phyloP scores from a whole-genome alignment of 2,888 invertebrate genomes.

The Notocelia uddmanniana region DNA sequence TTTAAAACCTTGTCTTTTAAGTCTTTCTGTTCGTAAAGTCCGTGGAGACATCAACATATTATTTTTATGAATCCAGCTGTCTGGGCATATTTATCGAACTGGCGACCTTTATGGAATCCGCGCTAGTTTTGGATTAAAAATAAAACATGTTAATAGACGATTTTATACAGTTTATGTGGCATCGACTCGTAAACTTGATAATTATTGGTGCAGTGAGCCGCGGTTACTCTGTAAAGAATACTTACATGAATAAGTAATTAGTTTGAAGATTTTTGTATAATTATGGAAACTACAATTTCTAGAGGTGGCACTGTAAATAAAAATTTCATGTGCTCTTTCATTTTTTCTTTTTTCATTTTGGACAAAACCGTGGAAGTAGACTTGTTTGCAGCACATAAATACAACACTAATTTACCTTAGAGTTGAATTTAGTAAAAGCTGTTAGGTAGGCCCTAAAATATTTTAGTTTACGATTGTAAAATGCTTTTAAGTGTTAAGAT shows the following conservation, averaged over 20 bases:
- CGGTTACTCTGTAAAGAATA: conserved; percentile 14
- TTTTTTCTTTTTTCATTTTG: too few species aligned
- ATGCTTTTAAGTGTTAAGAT: too few species aligned
- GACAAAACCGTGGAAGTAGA: too few species aligned
- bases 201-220: conserved; percentile 4
- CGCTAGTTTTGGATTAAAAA: conserved; percentile 39
- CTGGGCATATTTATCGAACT: conserved; percentile 33
- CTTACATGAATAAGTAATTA: neutral
- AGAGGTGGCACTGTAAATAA: too few species aligned
- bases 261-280: too few species aligned
- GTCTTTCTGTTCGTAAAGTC: neutral
- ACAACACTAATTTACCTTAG: too few species aligned
- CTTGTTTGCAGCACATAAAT: too few species aligned
- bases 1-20: conserved; percentile 1
- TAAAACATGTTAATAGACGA: conserved; percentile 43
- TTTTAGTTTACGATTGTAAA: too few species aligned
- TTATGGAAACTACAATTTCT: too few species aligned
- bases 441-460: too few species aligned
- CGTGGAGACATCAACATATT: conserved; percentile 16
- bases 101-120: conserved; percentile 36
- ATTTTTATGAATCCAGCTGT: conserved; percentile 39
- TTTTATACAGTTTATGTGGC: conserved; percentile 41
- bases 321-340: too few species aligned
- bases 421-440: too few species aligned
- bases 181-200: conserved; percentile 33